A percentile compares a stretch with the other conserved stretches of the same genome.
Evolutionary conservation across 2,888 invertebrate species (phyloP).

Genomic region (Slavum lentiscoides): DNA sequence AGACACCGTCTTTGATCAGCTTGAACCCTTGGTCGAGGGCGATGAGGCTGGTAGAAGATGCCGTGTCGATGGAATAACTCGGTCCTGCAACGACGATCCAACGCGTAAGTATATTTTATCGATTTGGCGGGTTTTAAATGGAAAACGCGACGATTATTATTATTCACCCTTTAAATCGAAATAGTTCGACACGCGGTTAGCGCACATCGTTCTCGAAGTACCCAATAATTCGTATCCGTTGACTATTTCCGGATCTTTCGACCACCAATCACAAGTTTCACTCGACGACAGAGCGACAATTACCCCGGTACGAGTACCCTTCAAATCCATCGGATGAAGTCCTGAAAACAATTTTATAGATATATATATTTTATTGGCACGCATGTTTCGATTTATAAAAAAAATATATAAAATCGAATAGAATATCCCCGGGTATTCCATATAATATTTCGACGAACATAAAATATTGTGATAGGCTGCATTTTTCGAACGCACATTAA

Average conservation of each 20-base stretch:
- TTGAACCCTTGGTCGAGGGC: conserved; percentile 62
- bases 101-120: neutral
- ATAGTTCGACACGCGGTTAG: conserved; percentile 54
- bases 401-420: too few species aligned
- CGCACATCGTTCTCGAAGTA: conserved; percentile 53
- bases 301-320: conserved; percentile 53
- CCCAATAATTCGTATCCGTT: conserved; percentile 54
- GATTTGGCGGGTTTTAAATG: too few species aligned
- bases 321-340: conserved; percentile 54
- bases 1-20: conserved; percentile 59
- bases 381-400: too few species aligned
- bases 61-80: conserved; percentile 66
- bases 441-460: too few species aligned
- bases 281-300: conserved; percentile 54
- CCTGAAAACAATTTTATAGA: conserved; percentile 19
- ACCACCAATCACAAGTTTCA: conserved; percentile 55
- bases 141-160: too few species aligned
- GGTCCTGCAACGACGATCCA: conserved; percentile 61
- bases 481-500: too few species aligned
- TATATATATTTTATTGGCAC: too few species aligned
- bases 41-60: conserved; percentile 65
- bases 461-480: too few species aligned
- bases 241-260: conserved; percentile 51
- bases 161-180: conserved; percentile 53
- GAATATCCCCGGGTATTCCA: too few species aligned